A percentile compares a stretch with the other conserved stretches of the same genome.
phyloP scores from a whole-genome alignment of 2,113 vertebrate genomes.

The Scomber scombrus region DNA sequence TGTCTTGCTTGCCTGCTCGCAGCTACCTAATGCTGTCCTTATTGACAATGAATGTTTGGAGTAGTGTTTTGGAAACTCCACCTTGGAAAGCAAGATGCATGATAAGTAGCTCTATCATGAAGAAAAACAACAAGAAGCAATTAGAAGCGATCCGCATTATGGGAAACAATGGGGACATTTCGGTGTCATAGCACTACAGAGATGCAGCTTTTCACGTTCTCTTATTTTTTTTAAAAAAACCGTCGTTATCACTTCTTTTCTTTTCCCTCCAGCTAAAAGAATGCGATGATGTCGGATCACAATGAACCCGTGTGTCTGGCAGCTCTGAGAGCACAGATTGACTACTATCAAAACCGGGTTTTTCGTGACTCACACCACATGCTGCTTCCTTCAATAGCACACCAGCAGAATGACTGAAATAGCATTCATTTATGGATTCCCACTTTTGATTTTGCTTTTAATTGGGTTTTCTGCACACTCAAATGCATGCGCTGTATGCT shows the following conservation, averaged over 20 bases:
- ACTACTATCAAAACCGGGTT: slow-evolving; percentile 14
- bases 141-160: slow-evolving; percentile 10
- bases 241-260: slow-evolving; percentile 18
- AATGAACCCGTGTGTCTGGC: slow-evolving; percentile 47
- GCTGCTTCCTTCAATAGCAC: slow-evolving; percentile 45
- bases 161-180: slow-evolving; percentile 33
- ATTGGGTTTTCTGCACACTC: slow-evolving; percentile 49
- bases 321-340: slow-evolving; percentile 39
- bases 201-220: slow-evolving; percentile 19
- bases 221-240: slow-evolving; percentile 22
- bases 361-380: slow-evolving; percentile 42
- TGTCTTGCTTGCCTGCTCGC: neutral
- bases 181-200: slow-evolving; percentile 7
- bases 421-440: slow-evolving; percentile 49
- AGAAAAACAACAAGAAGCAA: slow-evolving; percentile 27
- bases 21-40: neutral
- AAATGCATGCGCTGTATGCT: slow-evolving; percentile 13
- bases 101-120: slow-evolving; percentile 2
- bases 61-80: neutral
- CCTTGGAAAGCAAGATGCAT: neutral
- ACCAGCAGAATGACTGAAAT: slow-evolving; percentile 46
- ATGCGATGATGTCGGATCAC: slow-evolving; percentile 22
- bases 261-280: slow-evolving; percentile 23
- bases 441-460: slow-evolving; percentile 60
- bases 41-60: neutral